Percentiles rank a stretch among this genome's conserved stretches.
phyloP scores from a whole-genome alignment of 30 jellyfish, hydroid and myxozoan species.

The Cassiopea andromeda region DNA sequence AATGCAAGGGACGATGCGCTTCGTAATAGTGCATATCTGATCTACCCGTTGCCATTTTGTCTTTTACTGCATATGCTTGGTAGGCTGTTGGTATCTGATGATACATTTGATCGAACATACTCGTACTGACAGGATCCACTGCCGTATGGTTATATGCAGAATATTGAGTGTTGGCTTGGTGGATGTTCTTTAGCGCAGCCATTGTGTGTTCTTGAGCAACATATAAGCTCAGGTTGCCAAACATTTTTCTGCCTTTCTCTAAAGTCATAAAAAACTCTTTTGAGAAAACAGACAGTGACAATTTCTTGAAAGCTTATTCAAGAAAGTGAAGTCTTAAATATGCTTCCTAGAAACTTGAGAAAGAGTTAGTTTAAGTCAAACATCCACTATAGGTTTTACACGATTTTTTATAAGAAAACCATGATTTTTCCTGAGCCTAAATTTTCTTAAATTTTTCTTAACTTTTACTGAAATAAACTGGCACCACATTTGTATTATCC shows the following conservation, averaged over 20 bases:
- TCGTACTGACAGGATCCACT: conserved; percentile 33
- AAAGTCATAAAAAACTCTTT: not conserved
- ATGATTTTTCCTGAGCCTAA: no score
- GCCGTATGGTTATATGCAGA: conserved; percentile 22
- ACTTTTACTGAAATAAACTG: no score
- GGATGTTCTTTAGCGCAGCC: conserved; percentile 70
- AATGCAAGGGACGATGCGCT: conserved; percentile 59
- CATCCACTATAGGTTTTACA: no score
- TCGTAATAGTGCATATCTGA: conserved; percentile 43
- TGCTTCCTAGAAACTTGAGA: no score
- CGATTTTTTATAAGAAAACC: no score
- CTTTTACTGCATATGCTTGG: conserved; percentile 41
- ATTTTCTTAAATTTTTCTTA: no score
- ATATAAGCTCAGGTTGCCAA: conserved; percentile 56
- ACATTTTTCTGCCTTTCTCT: conserved; percentile 4
- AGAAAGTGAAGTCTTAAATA: not conserved
- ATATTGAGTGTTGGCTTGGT: conserved; percentile 40
- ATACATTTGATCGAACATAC: conserved; percentile 62
- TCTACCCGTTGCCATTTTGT: conserved; percentile 35
- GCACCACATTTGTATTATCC: no score
- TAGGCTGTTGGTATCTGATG: conserved; percentile 56
- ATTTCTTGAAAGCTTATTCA: not conserved
- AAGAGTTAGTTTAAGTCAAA: no score
- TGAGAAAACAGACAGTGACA: no score
- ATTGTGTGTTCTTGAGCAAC: conserved; percentile 74